A percentile compares a stretch with the other conserved stretches of the same genome.
These are phyloP conservation scores for Scolopax rusticola DNA, from an alignment of 2,797 vertebrate species.

Conservation along the genomic window DNA sequence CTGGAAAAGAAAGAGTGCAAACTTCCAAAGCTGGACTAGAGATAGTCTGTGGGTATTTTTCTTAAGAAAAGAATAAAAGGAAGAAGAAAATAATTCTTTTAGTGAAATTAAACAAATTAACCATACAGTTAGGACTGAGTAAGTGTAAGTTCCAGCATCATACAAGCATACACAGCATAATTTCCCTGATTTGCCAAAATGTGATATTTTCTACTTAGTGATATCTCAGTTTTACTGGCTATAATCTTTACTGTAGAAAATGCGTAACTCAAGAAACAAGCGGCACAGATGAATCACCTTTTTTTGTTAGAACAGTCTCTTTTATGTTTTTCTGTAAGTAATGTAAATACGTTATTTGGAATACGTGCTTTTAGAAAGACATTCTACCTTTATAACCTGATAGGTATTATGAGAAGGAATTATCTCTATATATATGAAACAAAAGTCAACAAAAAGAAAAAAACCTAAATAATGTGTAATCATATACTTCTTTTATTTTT, in stretches of 20 bases:
- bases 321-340: background rate
- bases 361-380: background rate
- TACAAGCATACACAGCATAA: too few relatives aligned
- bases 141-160: background rate
- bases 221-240: background rate
- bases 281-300: background rate
- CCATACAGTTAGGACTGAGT: background rate
- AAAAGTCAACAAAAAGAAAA: background rate
- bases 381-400: background rate
- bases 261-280: accelerated
- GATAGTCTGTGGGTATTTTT: background rate
- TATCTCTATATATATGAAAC: background rate
- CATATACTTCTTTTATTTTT: background rate
- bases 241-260: background rate
- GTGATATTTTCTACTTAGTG: background rate
- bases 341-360: background rate
- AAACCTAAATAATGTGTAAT: background rate
- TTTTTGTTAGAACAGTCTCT: background rate
- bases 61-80: background rate
- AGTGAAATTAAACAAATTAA: background rate
- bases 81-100: background rate
- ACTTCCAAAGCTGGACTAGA: background rate
- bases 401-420: background rate
- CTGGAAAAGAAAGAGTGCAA: background rate
- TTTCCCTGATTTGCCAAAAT: background rate